Conservation (phyloP, 2,113 vertebrate species). For the Loxodonta africana region DNA sequence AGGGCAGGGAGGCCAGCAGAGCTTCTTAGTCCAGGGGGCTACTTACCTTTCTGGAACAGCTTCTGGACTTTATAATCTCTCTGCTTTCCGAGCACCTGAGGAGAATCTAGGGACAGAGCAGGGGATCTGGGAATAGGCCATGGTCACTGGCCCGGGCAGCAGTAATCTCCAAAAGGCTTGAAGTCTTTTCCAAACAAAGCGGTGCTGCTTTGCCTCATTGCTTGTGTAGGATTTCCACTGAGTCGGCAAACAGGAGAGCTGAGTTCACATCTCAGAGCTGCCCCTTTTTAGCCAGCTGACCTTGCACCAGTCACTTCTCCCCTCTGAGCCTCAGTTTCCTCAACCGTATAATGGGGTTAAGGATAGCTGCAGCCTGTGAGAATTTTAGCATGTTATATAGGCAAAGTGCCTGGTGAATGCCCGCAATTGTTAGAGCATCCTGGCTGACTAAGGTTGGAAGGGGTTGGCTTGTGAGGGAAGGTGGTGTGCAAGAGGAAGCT, state of each 20-base stretch:
- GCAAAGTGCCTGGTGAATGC: not conserved
- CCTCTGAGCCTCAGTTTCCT: not conserved
- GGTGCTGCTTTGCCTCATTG: not conserved
- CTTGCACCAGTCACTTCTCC: not conserved
- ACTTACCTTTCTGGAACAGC: not conserved
- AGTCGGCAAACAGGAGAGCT: not conserved
- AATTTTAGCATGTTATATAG: not conserved
- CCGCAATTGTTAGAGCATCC: not conserved
- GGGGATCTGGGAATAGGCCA: not conserved
- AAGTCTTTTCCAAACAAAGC: not conserved
- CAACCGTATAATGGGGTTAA: not conserved
- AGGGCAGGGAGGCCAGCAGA: not conserved
- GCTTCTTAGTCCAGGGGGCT: not conserved
- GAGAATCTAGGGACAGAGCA: not conserved
- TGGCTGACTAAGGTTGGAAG: not conserved
- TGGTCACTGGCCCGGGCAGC: not conserved
- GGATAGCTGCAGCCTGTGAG: not conserved
- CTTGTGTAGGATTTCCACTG: not conserved
- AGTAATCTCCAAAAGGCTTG: not conserved
- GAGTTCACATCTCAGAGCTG: not conserved
- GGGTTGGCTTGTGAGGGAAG: not conserved
- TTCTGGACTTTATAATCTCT: not conserved
- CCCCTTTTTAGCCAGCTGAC: not conserved
- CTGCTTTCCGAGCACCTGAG: not conserved
- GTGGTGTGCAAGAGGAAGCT: not conserved